Conservation (phyloP, 2,797 vertebrate species). For the Muraenolepis orangiensis region DNA sequence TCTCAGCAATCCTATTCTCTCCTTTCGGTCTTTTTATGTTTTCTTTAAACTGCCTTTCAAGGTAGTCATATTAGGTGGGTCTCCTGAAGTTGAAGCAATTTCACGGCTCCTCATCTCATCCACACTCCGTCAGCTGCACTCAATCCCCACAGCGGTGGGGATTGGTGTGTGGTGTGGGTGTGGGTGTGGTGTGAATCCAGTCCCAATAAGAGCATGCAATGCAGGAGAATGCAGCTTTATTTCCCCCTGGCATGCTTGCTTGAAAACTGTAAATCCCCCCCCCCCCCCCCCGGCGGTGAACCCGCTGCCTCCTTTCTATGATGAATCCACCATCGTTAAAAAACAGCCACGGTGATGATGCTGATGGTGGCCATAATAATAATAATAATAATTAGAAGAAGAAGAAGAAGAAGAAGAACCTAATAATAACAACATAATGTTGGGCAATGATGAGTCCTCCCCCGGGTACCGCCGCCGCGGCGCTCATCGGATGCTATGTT, state of each 20-base stretch:
- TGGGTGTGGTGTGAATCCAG: background rate
- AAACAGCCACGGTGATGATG: background rate
- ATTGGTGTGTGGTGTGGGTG: background rate
- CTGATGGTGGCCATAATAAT: background rate
- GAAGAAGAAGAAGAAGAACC: too few species aligned
- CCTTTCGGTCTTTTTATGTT: background rate
- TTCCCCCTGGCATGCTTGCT: background rate
- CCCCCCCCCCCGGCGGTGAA: background rate
- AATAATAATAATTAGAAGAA: too few species aligned
- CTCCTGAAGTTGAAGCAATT: background rate
- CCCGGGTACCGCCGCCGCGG: too few species aligned
- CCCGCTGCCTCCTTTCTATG: background rate
- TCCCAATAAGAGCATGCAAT: background rate
- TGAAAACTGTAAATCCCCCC: background rate
- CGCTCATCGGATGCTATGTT: too few species aligned
- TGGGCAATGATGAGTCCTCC: too few species aligned
- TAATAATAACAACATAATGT: too few species aligned
- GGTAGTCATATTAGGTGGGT: background rate
- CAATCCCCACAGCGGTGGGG: background rate
- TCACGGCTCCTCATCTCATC: background rate
- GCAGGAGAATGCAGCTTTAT: background rate
- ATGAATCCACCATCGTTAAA: background rate
- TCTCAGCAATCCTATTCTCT: background rate
- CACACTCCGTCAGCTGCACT: background rate
- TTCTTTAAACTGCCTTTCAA: background rate